A percentile compares a stretch with the other conserved stretches of the same genome.
These are phyloP conservation scores for Drosophila azteca DNA, from an alignment of 1,140 invertebrate species.

Conservation along the genomic window DNA sequence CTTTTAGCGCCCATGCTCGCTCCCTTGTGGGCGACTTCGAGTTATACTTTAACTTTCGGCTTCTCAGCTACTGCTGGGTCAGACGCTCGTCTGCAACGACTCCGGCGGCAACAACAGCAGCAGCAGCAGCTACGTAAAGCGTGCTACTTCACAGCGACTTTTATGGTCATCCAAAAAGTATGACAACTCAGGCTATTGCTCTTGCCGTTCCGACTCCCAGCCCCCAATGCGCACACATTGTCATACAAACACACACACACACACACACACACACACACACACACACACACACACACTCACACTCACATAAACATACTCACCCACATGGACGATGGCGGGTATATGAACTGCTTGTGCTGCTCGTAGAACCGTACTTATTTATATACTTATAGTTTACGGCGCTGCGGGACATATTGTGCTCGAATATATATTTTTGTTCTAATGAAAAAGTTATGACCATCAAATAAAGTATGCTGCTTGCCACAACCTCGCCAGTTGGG, in stretches of 20 bases:
- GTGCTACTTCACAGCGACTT: conserved; percentile 77
- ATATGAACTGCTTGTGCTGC: conserved; percentile 69
- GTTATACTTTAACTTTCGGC: conserved; percentile 63
- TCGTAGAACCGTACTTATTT: conserved; percentile 73
- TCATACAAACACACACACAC: conserved; percentile 3
- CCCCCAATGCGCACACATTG: conserved; percentile 32
- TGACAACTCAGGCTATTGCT: conserved; percentile 77
- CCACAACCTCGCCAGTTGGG: conserved; percentile 34
- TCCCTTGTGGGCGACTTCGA: conserved; percentile 65
- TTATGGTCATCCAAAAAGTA: conserved; percentile 82
- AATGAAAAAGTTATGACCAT: conserved; percentile 83
- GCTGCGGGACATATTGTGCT: conserved; percentile 80
- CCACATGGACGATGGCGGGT: conserved; percentile 31
- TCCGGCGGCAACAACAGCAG: conserved; percentile 1
- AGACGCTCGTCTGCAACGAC: conserved; percentile 9
- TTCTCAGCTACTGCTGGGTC: conserved; percentile 14
- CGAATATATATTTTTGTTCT: conserved; percentile 81
- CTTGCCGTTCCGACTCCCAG: conserved; percentile 41
- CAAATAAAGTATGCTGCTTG: conserved; percentile 82
- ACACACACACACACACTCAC: conserved; percentile 14
- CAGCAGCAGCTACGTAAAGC: conserved; percentile 55
- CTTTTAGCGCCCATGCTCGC: conserved; percentile 50
- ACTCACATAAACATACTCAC: conserved; percentile 16
- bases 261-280: conserved; percentile 25
- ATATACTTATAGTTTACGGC: conserved; percentile 81